A percentile compares a stretch with the other conserved stretches of the same genome.
phyloP scores from a whole-genome alignment of 2,888 invertebrate species.

The Tenthredo amoena region DNA sequence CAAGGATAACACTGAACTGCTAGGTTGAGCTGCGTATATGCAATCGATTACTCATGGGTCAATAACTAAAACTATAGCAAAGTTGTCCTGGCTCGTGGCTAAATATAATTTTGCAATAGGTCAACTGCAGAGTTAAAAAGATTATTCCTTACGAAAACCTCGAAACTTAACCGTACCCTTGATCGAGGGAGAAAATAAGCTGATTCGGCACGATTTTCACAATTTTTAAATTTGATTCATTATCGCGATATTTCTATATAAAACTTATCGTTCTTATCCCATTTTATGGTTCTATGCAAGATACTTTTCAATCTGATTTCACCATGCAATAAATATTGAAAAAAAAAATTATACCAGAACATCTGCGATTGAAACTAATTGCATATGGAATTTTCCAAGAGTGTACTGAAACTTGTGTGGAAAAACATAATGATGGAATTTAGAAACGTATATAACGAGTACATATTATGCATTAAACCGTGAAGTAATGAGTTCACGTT shows the following conservation, averaged over 20 bases:
- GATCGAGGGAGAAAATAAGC: neutral
- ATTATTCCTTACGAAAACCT: neutral
- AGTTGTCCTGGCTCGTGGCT: conserved; percentile 41
- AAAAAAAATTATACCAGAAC: neutral
- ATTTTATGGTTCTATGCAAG: neutral
- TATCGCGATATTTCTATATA: neutral
- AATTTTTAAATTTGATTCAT: neutral
- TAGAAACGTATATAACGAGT: neutral
- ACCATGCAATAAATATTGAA: neutral
- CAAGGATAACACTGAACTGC: conserved; percentile 41
- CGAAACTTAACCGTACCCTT: neutral
- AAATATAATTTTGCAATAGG: conserved; percentile 38
- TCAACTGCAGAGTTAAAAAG: neutral
- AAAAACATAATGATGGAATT: conserved; percentile 16
- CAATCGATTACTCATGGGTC: conserved; percentile 49
- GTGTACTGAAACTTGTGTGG: neutral
- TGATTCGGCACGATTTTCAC: neutral
- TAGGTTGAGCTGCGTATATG: conserved; percentile 5
- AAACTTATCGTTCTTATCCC: neutral
- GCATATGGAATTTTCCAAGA: neutral
- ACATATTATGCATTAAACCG: neutral
- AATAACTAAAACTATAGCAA: conserved; percentile 52
- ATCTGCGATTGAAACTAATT: neutral
- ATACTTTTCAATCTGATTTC: neutral
- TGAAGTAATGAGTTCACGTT: neutral